phyloP scores from a whole-genome alignment of 2,888 invertebrate genomes.

The Philopedon plagiatum region DNA sequence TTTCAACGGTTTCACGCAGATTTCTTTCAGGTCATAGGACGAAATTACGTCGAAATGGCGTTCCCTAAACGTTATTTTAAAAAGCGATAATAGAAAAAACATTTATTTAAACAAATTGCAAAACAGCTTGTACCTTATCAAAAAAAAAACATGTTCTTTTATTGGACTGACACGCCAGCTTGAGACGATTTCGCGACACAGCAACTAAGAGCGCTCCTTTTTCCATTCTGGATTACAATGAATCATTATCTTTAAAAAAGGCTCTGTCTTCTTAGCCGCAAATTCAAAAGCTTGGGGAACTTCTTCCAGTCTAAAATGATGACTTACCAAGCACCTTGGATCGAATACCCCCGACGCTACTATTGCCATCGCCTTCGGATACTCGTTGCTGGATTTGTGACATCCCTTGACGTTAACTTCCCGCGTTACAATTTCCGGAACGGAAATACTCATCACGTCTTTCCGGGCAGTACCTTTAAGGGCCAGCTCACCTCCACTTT shows the following conservation, averaged over 20 bases:
- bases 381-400: constrained; percentile 93
- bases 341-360: constrained; percentile 83
- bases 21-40: too few species aligned
- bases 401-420: constrained; percentile 94
- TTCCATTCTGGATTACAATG: constrained; percentile 72
- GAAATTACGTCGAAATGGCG: too few species aligned
- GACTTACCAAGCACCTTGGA: constrained; percentile 87
- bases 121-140: too few species aligned
- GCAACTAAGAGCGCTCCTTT: neutral
- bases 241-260: constrained; percentile 91
- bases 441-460: constrained; percentile 82
- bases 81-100: too few species aligned
- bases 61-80: too few species aligned
- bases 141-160: too few species aligned
- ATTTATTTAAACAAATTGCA: too few species aligned
- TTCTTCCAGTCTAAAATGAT: constrained; percentile 84
- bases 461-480: constrained; percentile 92
- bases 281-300: constrained; percentile 87
- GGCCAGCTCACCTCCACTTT: constrained; percentile 87
- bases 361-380: constrained; percentile 82
- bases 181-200: neutral
- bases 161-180: too few species aligned
- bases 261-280: constrained; percentile 78
- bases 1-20: too few species aligned
- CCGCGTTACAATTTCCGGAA: constrained; percentile 83